Evolutionary conservation across 2,113 vertebrate species (phyloP), one percentile per base, ranked within the genome.

Genomic region (Meles meles): DNA sequence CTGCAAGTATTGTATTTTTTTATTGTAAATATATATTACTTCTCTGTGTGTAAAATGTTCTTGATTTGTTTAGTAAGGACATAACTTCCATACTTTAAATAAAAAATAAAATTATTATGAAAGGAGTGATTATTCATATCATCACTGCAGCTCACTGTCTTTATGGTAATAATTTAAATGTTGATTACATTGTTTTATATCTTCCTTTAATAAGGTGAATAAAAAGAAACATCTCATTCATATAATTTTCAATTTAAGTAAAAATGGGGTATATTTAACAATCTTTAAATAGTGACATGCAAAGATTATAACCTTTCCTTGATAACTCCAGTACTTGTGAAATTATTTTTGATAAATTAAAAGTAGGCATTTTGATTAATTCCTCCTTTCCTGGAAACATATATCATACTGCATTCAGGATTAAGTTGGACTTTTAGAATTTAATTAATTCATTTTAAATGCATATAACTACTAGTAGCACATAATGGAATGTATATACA

Each of bases 401-500:
- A 55, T 77, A 81, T 96, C 57, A 96, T 88, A 93, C 59, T 91
- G n/a, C 29, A 92, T 65, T 96, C 77, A 87, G 34, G 11, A 91
- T 96, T 96, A 96, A 89, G 86, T 97, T 96, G 89, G 42, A 91
- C 42, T 90, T 82, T 97, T 91, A 93, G 91, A 93, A 44, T 96
- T 97, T 96, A 97, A 94, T 97, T 97, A 97, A 82, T 23, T 88
- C n/a, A 96, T 42, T 77, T 97, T 85, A 90, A 94, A 59, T 84
- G 52, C 67, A 96, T 21, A 85, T 21, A 93, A 59, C 63, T 93
- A 95, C 63, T 83, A 89, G 59, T 63, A 86, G 81, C 79, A 94
- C 42, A 44, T 79, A 96, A 93, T 44, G 29, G 88, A 74, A 97
- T 94, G 69, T 37, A 57, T 29, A 84, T 71, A 59, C 65, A 96